Percentiles rank a stretch among this genome's conserved stretches.
These are phyloP conservation scores for Polyergus mexicanus DNA, from an alignment of 1,140 invertebrate genomes.

Conservation along the genomic window DNA sequence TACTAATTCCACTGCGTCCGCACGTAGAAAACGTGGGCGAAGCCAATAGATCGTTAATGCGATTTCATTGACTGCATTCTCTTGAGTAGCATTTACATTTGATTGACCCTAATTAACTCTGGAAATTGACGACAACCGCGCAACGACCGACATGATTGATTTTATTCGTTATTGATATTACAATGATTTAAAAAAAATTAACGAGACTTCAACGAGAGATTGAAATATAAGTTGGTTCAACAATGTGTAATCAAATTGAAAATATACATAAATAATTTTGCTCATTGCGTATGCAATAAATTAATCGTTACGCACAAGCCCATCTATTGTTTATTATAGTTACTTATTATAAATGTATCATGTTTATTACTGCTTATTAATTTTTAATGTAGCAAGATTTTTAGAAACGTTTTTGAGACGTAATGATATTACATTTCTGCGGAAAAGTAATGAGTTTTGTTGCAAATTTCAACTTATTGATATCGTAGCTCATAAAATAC, in stretches of 20 bases:
- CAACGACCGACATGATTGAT: constrained; percentile 9
- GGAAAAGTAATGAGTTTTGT: neutral
- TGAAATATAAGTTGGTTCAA: neutral
- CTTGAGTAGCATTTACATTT: constrained; percentile 49
- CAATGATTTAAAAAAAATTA: neutral
- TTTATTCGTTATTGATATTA: constrained; percentile 36
- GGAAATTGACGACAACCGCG: neutral
- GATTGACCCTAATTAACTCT: constrained; percentile 43
- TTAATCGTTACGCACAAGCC: neutral
- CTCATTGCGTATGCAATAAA: neutral
- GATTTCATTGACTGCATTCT: constrained; percentile 31
- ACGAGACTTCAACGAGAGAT: neutral
- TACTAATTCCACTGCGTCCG: neutral
- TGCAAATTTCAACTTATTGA: constrained; percentile 25
- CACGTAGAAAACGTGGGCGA: neutral
- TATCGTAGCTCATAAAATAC: neutral
- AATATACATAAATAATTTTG: constrained; percentile 18
- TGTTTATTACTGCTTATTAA: neutral
- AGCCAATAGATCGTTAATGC: constrained; percentile 23
- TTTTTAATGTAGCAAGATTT: constrained; percentile 15
- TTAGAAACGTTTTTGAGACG: neutral
- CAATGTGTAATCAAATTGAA: neutral
- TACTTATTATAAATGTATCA: neutral
- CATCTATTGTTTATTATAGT: neutral
- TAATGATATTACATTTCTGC: neutral